Evolutionary conservation across 2,113 vertebrate species (phyloP).

Genomic region (Bubo scandiacus): DNA sequence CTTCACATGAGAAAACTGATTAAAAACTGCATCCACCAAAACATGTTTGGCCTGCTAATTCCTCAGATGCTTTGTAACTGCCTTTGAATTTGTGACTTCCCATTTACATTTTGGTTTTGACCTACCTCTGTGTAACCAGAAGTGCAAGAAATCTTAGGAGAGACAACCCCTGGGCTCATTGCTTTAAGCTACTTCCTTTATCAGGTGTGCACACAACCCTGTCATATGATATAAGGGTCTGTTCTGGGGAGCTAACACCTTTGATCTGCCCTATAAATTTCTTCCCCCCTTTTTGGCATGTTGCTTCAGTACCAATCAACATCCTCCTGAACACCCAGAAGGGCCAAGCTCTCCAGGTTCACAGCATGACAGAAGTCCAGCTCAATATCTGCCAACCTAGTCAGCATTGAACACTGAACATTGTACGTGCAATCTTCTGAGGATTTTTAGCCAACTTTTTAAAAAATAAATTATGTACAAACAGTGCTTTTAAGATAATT

Average conservation of each 20-base stretch:
- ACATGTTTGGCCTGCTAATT: neutral
- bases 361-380: neutral
- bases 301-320: neutral
- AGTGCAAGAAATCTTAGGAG: neutral
- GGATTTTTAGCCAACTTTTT: neutral
- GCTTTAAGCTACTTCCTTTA: neutral
- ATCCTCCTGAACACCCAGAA: neutral
- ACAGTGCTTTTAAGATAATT: neutral
- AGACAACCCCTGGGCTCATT: neutral
- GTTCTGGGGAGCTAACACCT: neutral
- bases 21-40: neutral
- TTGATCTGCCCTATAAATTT: neutral
- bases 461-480: neutral
- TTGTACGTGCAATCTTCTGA: neutral
- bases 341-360: neutral
- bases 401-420: neutral
- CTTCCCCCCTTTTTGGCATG: neutral
- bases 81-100: neutral
- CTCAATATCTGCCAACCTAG: neutral
- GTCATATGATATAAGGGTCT: neutral
- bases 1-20: neutral
- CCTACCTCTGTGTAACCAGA: neutral
- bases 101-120: neutral
- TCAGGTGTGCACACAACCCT: neutral
- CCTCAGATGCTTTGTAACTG: neutral